These are phyloP conservation scores for Melanotaenia maccullochi DNA, from an alignment of 2,797 vertebrate species.

Conservation along the genomic window DNA sequence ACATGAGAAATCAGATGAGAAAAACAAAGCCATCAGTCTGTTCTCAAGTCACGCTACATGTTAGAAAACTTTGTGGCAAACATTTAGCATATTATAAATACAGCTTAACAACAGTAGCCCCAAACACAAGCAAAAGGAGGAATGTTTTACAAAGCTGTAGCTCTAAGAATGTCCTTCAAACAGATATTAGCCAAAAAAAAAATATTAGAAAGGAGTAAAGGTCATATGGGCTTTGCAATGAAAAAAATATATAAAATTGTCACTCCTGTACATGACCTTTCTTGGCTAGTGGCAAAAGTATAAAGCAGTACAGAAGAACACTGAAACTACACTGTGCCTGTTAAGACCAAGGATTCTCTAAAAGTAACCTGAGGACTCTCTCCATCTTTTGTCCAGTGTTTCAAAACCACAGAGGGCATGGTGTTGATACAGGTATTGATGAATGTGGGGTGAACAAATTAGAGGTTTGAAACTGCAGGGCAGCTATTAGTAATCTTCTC, in stretches of 20 bases:
- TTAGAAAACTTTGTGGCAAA: background rate
- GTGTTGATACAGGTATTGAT: constrained; percentile 22
- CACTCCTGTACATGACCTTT: background rate
- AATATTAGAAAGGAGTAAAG: no score
- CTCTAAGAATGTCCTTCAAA: background rate
- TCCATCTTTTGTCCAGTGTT: constrained; percentile 15
- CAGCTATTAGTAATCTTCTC: constrained; percentile 35
- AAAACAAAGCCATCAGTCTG: background rate
- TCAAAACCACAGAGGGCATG: constrained; percentile 13
- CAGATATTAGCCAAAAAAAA: background rate
- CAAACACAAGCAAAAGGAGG: no score
- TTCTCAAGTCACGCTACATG: constrained; percentile 1
- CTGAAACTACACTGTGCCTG: constrained; percentile 48
- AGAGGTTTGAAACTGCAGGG: constrained; percentile 23
- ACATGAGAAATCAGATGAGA: constrained; percentile 2
- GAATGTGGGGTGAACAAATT: constrained; percentile 16
- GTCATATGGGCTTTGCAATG: background rate
- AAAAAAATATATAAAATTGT: background rate
- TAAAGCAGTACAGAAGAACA: background rate
- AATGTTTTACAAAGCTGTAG: background rate
- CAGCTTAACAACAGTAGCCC: background rate
- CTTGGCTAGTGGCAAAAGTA: background rate
- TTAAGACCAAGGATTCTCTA: constrained; percentile 3
- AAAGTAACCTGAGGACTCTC: constrained; percentile 10
- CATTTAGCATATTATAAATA: background rate